Conservation (phyloP, 2,888 invertebrate species). For the Euproctis similis region DNA sequence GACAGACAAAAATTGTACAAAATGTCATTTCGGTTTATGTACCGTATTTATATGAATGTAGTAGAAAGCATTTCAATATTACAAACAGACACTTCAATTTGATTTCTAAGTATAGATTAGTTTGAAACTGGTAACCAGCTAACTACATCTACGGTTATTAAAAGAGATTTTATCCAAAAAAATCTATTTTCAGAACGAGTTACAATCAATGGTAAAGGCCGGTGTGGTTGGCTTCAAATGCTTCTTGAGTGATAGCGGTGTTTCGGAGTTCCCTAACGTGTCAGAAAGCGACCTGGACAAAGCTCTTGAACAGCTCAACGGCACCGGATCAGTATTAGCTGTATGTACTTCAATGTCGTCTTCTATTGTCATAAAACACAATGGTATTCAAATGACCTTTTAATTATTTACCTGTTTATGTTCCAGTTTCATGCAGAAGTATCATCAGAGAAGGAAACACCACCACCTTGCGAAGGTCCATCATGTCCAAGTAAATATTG, state of each 20-base stretch:
- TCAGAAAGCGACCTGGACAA: constrained; percentile 67
- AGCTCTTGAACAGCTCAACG: constrained; percentile 73
- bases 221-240: constrained; percentile 85
- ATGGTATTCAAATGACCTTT: neutral
- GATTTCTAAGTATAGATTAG: too few relatives aligned
- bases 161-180: too few relatives aligned
- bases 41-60: too few relatives aligned
- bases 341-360: constrained; percentile 58
- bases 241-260: constrained; percentile 78
- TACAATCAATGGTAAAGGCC: constrained; percentile 70
- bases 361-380: neutral
- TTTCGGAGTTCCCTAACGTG: constrained; percentile 80
- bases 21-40: too few relatives aligned
- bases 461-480: constrained; percentile 18
- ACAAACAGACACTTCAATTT: too few relatives aligned
- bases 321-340: constrained; percentile 77
- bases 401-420: constrained; percentile 1
- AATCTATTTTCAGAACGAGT: constrained; percentile 55
- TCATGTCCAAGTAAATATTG: constrained; percentile 27
- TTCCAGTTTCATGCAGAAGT: constrained; percentile 81
- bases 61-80: too few relatives aligned
- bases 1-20: too few relatives aligned
- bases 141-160: too few relatives aligned
- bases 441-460: constrained; percentile 33
- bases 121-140: too few relatives aligned